Conservation (phyloP, 2,113 vertebrate species). For the Cololabis saira region DNA sequence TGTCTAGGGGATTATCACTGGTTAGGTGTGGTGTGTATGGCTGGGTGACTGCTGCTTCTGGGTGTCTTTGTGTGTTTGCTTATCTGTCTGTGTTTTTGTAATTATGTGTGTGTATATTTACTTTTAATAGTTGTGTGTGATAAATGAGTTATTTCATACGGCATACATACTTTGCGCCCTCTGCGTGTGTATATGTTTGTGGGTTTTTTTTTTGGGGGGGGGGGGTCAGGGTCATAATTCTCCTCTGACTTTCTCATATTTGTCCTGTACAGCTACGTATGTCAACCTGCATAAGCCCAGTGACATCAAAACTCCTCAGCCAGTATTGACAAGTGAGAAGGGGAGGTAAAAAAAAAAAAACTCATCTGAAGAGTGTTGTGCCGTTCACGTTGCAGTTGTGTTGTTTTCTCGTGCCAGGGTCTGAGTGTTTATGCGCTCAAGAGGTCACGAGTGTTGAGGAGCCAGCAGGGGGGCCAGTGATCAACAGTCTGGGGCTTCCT, state of each 20-base stretch:
- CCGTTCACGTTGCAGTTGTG: slow-evolving; percentile 34
- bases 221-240: slow-evolving; percentile 48
- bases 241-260: slow-evolving; percentile 47
- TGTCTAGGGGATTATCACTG: slow-evolving; percentile 83
- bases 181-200: slow-evolving; percentile 31
- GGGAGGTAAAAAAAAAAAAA: slow-evolving; percentile 1
- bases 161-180: slow-evolving; percentile 44
- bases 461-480: slow-evolving; percentile 80
- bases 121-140: slow-evolving; percentile 68
- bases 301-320: slow-evolving; percentile 25
- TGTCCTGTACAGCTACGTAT: slow-evolving; percentile 7
- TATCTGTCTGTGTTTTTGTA: slow-evolving; percentile 82
- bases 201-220: slow-evolving; percentile 36
- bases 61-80: slow-evolving; percentile 82
- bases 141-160: slow-evolving; percentile 71
- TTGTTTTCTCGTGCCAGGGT: slow-evolving; percentile 43
- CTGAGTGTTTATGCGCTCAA: slow-evolving; percentile 72
- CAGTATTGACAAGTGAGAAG: slow-evolving; percentile 35
- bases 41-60: slow-evolving; percentile 82
- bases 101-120: slow-evolving; percentile 82
- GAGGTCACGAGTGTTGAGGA: slow-evolving; percentile 82
- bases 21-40: slow-evolving; percentile 81
- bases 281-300: slow-evolving; percentile 24
- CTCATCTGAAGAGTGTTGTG: slow-evolving; percentile 3
- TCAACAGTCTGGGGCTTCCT: slow-evolving; percentile 93